Evolutionary conservation across 2,797 vertebrate genomes (phyloP).

Genomic region (Mormyrus hasselquistii): DNA sequence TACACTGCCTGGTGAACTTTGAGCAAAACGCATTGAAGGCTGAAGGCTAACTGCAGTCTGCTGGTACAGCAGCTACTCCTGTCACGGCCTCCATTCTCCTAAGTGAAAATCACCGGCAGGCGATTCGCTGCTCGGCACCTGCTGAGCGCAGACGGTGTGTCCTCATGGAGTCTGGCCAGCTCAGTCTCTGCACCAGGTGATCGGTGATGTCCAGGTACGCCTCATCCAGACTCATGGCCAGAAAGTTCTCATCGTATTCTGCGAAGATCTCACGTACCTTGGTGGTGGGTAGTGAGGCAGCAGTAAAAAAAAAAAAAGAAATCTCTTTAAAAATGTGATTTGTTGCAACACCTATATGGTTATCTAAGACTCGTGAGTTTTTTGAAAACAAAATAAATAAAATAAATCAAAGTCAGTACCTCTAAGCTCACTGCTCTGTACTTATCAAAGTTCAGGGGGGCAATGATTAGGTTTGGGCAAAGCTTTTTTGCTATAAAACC

Average conservation of each 20-base stretch:
- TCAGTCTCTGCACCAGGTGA: conserved; percentile 75
- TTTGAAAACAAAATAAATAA: not conserved
- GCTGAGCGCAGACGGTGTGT: conserved; percentile 53
- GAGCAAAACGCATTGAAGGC: not conserved
- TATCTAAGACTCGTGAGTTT: not conserved
- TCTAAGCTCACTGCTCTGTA: conserved; percentile 81
- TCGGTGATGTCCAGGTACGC: conserved; percentile 93
- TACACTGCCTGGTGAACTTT: not conserved
- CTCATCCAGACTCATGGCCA: conserved; percentile 91
- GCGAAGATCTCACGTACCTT: conserved; percentile 85
- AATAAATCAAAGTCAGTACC: conserved; percentile 58
- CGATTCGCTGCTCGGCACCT: conserved; percentile 44
- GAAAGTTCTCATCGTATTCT: conserved; percentile 85
- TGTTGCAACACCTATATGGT: not conserved
- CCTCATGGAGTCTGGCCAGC: conserved; percentile 76
- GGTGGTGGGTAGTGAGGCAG: not conserved
- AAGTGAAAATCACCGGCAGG: not conserved
- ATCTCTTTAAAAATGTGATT: not conserved
- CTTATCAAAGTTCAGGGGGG: conserved; percentile 84
- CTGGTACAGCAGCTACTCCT: not conserved
- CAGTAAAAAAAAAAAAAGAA: conserved; percentile 30
- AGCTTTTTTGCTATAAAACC: conserved; percentile 96
- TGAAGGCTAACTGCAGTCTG: not conserved
- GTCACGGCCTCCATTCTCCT: not conserved
- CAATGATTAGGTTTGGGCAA: conserved; percentile 82